Evolutionary conservation across 2,113 vertebrate species (phyloP).

Genomic region (Ophthalmolycus amberensis): DNA sequence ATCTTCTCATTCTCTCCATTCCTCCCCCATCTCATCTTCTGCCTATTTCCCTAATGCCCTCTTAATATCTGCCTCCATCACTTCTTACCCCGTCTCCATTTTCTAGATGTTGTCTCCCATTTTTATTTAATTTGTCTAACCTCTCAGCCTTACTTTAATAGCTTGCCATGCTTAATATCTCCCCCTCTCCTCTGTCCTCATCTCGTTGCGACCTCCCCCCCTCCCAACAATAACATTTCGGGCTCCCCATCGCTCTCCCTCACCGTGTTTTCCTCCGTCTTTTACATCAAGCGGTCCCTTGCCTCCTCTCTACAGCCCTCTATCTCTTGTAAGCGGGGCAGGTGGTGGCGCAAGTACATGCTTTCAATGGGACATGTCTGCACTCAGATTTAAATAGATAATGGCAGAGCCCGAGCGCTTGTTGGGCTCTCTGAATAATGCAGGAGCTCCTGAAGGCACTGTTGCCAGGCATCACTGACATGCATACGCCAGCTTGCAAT

Average conservation of each 20-base stretch:
- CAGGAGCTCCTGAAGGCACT: conserved; percentile 76
- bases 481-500: conserved; percentile 73
- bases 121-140: conserved; percentile 49
- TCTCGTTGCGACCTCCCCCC: conserved; percentile 15
- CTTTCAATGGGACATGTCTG: conserved; percentile 70
- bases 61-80: conserved; percentile 50
- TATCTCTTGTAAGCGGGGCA: conserved; percentile 57
- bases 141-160: conserved; percentile 33
- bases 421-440: conserved; percentile 80
- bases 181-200: conserved; percentile 24
- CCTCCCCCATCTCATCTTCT: conserved; percentile 52
- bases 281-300: conserved; percentile 28
- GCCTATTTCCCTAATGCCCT: conserved; percentile 59
- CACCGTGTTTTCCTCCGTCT: conserved; percentile 33
- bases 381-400: conserved; percentile 80
- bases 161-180: conserved; percentile 44
- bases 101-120: conserved; percentile 32
- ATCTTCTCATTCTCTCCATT: conserved; percentile 22
- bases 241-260: conserved; percentile 25
- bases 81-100: conserved; percentile 43
- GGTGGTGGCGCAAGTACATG: conserved; percentile 52
- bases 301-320: conserved; percentile 25
- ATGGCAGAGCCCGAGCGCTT: conserved; percentile 72
- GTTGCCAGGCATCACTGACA: conserved; percentile 77
- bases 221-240: conserved; percentile 33